These are phyloP conservation scores for Gymnocheta viridis DNA, from an alignment of 2,888 invertebrate species.

Conservation along the genomic window DNA sequence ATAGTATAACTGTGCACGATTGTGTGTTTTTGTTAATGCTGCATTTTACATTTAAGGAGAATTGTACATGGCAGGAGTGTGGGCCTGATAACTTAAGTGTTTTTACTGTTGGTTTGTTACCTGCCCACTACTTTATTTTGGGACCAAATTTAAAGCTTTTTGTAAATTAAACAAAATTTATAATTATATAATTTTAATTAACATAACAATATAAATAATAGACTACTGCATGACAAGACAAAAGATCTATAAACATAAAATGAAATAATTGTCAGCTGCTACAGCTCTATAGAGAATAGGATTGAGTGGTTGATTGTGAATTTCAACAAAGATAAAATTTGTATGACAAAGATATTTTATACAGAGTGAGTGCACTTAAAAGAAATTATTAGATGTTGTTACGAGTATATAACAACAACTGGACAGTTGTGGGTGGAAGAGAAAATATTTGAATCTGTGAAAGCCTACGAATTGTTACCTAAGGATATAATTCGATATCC, in stretches of 20 bases:
- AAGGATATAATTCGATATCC: too few species aligned
- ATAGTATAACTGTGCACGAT: slow-evolving; percentile 2
- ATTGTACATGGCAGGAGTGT: neutral
- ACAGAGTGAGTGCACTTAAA: neutral
- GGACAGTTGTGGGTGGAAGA: neutral
- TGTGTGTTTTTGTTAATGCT: neutral
- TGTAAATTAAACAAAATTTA: slow-evolving; percentile 33
- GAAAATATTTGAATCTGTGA: too few species aligned
- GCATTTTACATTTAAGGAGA: neutral
- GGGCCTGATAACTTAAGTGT: neutral
- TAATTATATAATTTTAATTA: slow-evolving; percentile 39
- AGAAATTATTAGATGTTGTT: neutral
- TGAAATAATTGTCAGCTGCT: slow-evolving; percentile 34
- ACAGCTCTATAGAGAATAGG: neutral
- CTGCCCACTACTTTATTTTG: neutral
- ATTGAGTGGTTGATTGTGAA: neutral
- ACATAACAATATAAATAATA: slow-evolving; percentile 35
- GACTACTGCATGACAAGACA: slow-evolving; percentile 6
- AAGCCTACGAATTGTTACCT: too few species aligned
- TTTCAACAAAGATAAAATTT: slow-evolving; percentile 4
- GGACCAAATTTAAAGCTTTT: slow-evolving; percentile 16
- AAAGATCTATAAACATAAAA: neutral
- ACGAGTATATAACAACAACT: neutral
- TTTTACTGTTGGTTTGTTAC: neutral
- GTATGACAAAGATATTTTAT: slow-evolving; percentile 17